A percentile compares a stretch with the other conserved stretches of the same genome.
phyloP scores from a whole-genome alignment of 2,113 vertebrate species.

The Eleginops maclovinus region DNA sequence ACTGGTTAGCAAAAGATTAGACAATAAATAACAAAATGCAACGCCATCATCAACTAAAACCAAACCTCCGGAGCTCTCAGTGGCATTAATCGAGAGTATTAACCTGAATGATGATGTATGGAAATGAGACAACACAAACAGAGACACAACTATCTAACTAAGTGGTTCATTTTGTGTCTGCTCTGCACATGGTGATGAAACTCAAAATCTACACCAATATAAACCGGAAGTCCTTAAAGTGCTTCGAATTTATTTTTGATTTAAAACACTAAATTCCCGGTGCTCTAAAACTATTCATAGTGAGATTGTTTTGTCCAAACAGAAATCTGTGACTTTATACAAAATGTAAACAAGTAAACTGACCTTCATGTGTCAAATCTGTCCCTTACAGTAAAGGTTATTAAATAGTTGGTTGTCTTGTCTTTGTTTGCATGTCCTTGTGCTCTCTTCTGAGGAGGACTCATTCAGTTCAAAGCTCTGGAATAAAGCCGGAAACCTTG shows the following conservation, averaged over 20 bases:
- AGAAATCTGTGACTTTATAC: not conserved
- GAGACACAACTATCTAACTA: too few species aligned
- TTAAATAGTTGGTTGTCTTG: not conserved
- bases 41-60: not conserved
- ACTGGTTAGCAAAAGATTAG: slow-evolving; percentile 37
- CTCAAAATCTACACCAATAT: not conserved
- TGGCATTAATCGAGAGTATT: not conserved
- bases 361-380: not conserved
- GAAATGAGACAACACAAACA: not conserved
- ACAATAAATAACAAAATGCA: slow-evolving; percentile 60
- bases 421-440: not conserved
- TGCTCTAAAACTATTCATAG: not conserved
- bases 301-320: not conserved
- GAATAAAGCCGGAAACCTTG: not conserved
- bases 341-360: not conserved
- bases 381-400: not conserved
- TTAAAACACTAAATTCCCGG: not conserved
- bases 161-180: not conserved
- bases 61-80: slow-evolving; percentile 5
- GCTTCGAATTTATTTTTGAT: not conserved
- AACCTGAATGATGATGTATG: not conserved
- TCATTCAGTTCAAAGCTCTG: slow-evolving; percentile 3
- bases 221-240: not conserved
- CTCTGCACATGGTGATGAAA: not conserved
- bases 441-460: too few species aligned